Evolutionary conservation across 2,797 vertebrate species (phyloP), one percentile per base, ranked within the genome.

Genomic region (Catharus ustulatus): DNA sequence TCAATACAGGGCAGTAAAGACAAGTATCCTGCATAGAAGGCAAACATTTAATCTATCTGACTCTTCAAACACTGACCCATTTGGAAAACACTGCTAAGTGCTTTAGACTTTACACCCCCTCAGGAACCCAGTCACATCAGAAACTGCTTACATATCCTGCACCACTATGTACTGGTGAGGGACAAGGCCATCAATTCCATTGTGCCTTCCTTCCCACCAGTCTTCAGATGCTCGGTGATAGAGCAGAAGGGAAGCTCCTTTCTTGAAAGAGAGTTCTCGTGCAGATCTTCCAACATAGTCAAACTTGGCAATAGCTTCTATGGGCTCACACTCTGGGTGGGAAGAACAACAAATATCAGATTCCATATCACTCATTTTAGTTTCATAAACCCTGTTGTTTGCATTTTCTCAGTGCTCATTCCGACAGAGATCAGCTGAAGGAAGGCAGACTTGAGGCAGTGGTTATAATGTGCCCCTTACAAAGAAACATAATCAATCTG

Each of bases 201-300:
- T 99, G 98, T 99, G 99, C 32, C 99, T 98, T 67, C 99, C 99
- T 98, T 99, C 99, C 99, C 99, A 99, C 99, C 99, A 99, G 98
- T 99, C 99, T 69, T 99, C 99, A 2, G 99, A 99, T 0, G 99
- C 99, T 17, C 99, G 98, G 95, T 99, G 99, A 77, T 99, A 99
- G 64, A 99, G 98, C 95, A 99, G 98, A 92, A 99, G 97, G 21
- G 99, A 99, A 30, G 99, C 99, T 5, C 99, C 99, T 97, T 99
- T 99, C 98, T 99, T 99, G 98, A 99, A 99, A 94, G 99, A 99
- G 94, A 99, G 93, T 81, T 99, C 99, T 88, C 99, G 98, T 49
- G 99, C 99, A 11, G 99, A 99, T 77, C 99, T 99, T 68, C 99
- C 99, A 15, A 98, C 89, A 1, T 99, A 99, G 98, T 99, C 99